Conservation (phyloP, 2,797 vertebrate species). For the Myoxocephalus aenaeus region DNA sequence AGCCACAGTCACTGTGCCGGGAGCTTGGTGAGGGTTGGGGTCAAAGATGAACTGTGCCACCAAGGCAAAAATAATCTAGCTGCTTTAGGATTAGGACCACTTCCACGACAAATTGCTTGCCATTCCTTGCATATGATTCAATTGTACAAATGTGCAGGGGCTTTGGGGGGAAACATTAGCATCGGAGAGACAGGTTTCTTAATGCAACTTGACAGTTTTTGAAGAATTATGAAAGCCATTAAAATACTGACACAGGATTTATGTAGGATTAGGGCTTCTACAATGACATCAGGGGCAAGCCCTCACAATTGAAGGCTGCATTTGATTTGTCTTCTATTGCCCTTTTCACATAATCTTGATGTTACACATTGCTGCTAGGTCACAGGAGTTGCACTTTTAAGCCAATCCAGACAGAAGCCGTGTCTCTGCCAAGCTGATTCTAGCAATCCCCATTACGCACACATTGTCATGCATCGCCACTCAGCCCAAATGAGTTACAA, state of each 20-base stretch:
- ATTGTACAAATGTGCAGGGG: constrained; percentile 14
- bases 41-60: constrained; percentile 44
- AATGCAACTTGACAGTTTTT: constrained; percentile 23
- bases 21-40: constrained; percentile 20
- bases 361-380: constrained; percentile 58
- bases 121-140: not conserved
- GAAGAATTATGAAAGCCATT: constrained; percentile 19
- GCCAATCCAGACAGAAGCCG: constrained; percentile 46
- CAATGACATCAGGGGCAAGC: not conserved
- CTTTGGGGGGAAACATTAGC: not conserved
- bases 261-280: constrained; percentile 9
- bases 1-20: constrained; percentile 25
- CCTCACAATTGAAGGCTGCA: constrained; percentile 40
- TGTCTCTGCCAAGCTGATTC: constrained; percentile 46
- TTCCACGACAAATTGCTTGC: constrained; percentile 1
- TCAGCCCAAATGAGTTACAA: constrained; percentile 73
- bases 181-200: constrained; percentile 35
- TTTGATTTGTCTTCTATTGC: constrained; percentile 46
- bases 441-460: constrained; percentile 56
- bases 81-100: constrained; percentile 15
- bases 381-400: constrained; percentile 51
- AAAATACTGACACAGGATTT: constrained; percentile 28
- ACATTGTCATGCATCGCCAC: constrained; percentile 60
- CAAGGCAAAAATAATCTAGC: constrained; percentile 4
- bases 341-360: constrained; percentile 52